Evolutionary conservation across 2,888 invertebrate genomes (phyloP), one percentile per base, ranked within the genome.

Genomic region (Allacma fusca): DNA sequence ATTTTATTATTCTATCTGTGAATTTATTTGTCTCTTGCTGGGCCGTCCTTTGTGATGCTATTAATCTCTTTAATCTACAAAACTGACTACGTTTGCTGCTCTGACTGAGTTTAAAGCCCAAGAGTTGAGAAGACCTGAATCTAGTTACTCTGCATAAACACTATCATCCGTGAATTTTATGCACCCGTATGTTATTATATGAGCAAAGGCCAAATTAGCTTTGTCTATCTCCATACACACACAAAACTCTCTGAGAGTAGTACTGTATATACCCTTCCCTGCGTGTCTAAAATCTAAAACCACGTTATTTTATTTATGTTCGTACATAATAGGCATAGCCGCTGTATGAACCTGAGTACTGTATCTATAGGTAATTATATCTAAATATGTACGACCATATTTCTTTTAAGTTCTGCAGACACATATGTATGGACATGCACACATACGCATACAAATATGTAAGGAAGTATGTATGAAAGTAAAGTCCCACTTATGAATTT

Each of bases 1-100:
- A 65, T 65, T 65, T 65, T 65, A 65, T 26, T 65, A 65, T 65
- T 65, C 65, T 26, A 65, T 65, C 65, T 65, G 26, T 65, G 65
- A 65, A 65, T 65, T 65, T 65, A 65, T 65, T 65, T 65, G 65
- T 65, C 28, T 65, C 65, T 65, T 26, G 65, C 65, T 65, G 65
- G n/a, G 65, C 65, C 26, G 28, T 29, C 29, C 65, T 65, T 65
- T 65, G 26, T 65, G 26, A 13, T 28, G 26, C 65, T 28, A 65
- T 65, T 65, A 65, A 65, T 65, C 65, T 65, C 65, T 65, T 65
- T 65, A 65, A 65, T 65, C 65, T 65, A 65, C 65, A 65, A 26
- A 65, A 65, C 65, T 65, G 65, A 26, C 65, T 29, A 19, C 28
- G 26, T 29, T 65, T 65, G 34, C 34, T 34, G 5, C 34, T 34